Base-by-base conservation (phyloP, 2,888 invertebrate genomes). In the Chydorus sphaericus region DNA sequence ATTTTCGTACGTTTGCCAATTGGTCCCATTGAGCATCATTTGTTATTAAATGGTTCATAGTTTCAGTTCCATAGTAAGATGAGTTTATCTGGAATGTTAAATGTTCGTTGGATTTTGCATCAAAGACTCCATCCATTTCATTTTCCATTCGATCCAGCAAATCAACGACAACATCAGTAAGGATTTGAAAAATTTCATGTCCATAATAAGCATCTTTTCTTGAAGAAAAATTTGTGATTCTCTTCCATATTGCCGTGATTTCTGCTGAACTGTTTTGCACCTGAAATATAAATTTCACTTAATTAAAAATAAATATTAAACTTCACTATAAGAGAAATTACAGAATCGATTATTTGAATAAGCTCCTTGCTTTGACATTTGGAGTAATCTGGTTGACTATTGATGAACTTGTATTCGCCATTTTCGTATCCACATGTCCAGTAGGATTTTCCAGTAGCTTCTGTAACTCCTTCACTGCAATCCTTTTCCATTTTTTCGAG, bases 141-240 rank as follows among this genome's bases (percentile, higher is more conserved):
- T 54, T 37, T 8, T 33, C 48, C 26, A 49, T 29, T 6, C 33
- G 57, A 18, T 57, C 52, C n/a, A 57, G 28, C 5, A 49, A 30
- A 23, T 44, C 36, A 2, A 20, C 16, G 20, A 57, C 23, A 11
- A 44, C n/a, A 4, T 28, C 44, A n/a, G n/a, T n/a, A 18, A 57
- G 33, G 26, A 57, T 57, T 5, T 30, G 29, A 18, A 39, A 14
- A n/a, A 57, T 57, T 52, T 57, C 57, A 10, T 57, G 57, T 8
- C 57, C 57, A 44, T 39, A 57, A 39, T 53, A 57, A 28, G 20
- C 23, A 23, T 33, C 36, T 14, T 48, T 23, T 31, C 20, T 20
- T 31, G 11, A 10, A 4, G 52, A 36, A 11, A 33, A 31, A 36
- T 36, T 36, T 2, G 8, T 7, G 2, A 52, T 14, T 3, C 11